phyloP scores from a whole-genome alignment of 2,888 invertebrate species.

The Hylaea fasciaria region DNA sequence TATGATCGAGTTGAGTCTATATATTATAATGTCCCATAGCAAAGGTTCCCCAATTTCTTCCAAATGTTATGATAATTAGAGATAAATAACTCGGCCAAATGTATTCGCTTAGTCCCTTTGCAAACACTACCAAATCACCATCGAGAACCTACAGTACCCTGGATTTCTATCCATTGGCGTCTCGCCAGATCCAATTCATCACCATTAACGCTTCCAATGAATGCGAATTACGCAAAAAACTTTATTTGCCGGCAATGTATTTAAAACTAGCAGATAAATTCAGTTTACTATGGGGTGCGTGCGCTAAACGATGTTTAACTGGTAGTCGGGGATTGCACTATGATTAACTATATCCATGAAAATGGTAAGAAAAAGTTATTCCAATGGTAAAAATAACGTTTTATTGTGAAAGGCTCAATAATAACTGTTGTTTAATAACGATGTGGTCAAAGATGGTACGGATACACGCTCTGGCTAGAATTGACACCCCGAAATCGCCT shows the following conservation, averaged over 20 bases:
- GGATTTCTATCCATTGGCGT: constrained; percentile 62
- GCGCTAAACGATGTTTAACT: constrained; percentile 37
- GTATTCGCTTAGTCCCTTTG: too few species aligned
- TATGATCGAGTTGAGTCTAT: too few species aligned
- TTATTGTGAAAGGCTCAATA: too few species aligned
- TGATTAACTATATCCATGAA: constrained; percentile 5
- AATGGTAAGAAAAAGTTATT: neutral
- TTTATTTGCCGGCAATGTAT: constrained; percentile 72
- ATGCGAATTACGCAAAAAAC: constrained; percentile 73
- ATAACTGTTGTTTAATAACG: too few species aligned
- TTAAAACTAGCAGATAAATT: constrained; percentile 69
- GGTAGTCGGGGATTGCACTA: constrained; percentile 47
- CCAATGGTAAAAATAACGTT: too few species aligned
- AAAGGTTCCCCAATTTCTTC: too few species aligned
- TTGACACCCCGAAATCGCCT: too few species aligned
- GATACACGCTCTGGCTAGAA: too few species aligned
- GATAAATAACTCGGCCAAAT: too few species aligned
- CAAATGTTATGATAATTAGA: too few species aligned
- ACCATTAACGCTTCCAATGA: constrained; percentile 76
- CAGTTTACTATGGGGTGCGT: constrained; percentile 29
- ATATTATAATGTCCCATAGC: too few species aligned
- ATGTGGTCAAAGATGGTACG: too few species aligned
- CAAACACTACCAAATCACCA: neutral
- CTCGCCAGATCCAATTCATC: constrained; percentile 75
- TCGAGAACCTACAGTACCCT: constrained; percentile 52